phyloP scores from a whole-genome alignment of 2,888 invertebrate genomes.

The Cotesia congregata region DNA sequence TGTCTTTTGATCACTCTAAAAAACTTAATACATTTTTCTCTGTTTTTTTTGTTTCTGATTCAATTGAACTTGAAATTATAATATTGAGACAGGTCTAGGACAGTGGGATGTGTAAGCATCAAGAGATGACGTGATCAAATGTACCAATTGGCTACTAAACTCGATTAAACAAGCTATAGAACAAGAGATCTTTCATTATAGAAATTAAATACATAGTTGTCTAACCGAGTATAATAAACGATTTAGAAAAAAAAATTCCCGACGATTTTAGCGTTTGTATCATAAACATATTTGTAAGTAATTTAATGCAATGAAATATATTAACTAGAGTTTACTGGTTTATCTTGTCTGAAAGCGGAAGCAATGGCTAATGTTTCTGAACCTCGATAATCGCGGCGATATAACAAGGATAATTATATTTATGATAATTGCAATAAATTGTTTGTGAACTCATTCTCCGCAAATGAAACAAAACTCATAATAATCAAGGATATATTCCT shows the following conservation, averaged over 20 bases:
- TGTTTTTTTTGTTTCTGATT: too few relatives aligned
- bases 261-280: background rate
- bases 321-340: background rate
- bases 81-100: constrained; percentile 48
- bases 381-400: constrained; percentile 24
- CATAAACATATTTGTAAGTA: background rate
- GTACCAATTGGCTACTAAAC: constrained; percentile 18
- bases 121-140: constrained; percentile 48
- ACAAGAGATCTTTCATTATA: constrained; percentile 35
- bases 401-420: constrained; percentile 37
- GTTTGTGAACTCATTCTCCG: constrained; percentile 22
- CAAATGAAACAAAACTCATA: background rate
- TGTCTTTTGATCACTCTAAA: too few relatives aligned
- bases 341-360: constrained; percentile 33
- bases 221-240: background rate
- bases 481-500: constrained; percentile 34
- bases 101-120: constrained; percentile 36
- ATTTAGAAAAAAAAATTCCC: background rate
- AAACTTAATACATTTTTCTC: too few relatives aligned
- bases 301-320: background rate
- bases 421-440: constrained; percentile 36
- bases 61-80: constrained; percentile 4
- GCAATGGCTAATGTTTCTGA: constrained; percentile 14
- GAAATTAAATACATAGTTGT: constrained; percentile 29
- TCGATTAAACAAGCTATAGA: background rate